These are phyloP conservation scores for Telenomus remus DNA, from an alignment of 1,140 invertebrate species.

Conservation along the genomic window DNA sequence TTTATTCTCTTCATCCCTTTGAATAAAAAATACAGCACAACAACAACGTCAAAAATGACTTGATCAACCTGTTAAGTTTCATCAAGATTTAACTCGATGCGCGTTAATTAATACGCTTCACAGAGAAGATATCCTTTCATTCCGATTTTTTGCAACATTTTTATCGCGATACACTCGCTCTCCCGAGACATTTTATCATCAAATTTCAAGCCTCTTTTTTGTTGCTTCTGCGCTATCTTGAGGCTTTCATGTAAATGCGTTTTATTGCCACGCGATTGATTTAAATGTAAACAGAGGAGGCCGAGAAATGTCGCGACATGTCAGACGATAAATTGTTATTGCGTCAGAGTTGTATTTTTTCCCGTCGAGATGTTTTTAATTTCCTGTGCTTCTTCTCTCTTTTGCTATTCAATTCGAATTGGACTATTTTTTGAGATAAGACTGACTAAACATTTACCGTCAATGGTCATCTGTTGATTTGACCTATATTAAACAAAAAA, in stretches of 20 bases:
- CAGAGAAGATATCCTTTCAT: conserved; percentile 2
- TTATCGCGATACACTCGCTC: conserved; percentile 11
- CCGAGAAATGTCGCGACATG: conserved; percentile 41
- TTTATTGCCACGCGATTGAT: conserved; percentile 44
- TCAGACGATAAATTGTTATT: conserved; percentile 45
- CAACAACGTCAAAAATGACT: conserved; percentile 13
- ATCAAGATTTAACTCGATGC: conserved; percentile 16
- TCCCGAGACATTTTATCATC: conserved; percentile 29
- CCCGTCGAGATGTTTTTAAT: too few species aligned
- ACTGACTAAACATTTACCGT: too few species aligned
- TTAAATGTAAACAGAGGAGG: conserved; percentile 46
- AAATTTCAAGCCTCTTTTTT: conserved; percentile 18
- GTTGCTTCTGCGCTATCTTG: conserved; percentile 10
- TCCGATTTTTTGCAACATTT: conserved; percentile 11
- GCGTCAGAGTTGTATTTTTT: conserved; percentile 5
- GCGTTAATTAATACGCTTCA: conserved; percentile 12
- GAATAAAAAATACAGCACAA: background rate
- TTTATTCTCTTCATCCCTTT: conserved; percentile 5
- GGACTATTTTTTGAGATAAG: background rate
- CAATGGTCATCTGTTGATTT: too few species aligned
- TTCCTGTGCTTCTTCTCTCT: background rate
- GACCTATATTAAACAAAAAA: background rate
- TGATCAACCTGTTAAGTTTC: conserved; percentile 23
- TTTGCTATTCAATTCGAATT: background rate
- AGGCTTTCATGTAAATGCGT: conserved; percentile 37